Evolutionary conservation across 2,797 vertebrate genomes (phyloP), one percentile per base, ranked within the genome.

Genomic region (Antrozous pallidus): DNA sequence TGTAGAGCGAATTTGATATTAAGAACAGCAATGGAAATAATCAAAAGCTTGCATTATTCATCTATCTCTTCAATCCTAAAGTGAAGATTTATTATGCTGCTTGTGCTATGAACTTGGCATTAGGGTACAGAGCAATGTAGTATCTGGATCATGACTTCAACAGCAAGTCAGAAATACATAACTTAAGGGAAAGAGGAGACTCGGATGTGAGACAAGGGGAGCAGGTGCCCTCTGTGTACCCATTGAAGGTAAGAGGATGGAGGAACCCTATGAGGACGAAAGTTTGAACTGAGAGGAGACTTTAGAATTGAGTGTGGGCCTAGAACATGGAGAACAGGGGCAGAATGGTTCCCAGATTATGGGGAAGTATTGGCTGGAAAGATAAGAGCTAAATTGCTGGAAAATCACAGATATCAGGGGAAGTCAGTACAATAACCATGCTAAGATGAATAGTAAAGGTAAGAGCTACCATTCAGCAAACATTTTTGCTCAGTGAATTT

Each of bases 21-120:
- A 33, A 26, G 80, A 95, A 74, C 49, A 90, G 56, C 26, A 86
- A 42, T 45, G 36, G 51, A 90, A 95, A 73, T 81, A 40, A 78
- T 49, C 63, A 69, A 67, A 83, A 45, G 2, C 22, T 42, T 74
- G 12, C 36, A 10, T 89, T n/a, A 54, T 56, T 79, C 28, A 28
- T 73, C 56, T 45, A 2, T 83, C n/a, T 33, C 2, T 26, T 67
- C 20, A 80, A 75, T 54, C 9, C 49, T 47, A 24, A 49, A 74
- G 18, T 81, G 36, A 91, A 58, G 17, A 24, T 69, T 70, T 88
- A 78, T 80, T 83, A 77, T 12, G 54, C 28, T 49, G 17, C 28
- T 77, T 79, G 0, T 83, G 24, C 67, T 56, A n/a, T 33, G 24
- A 6, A 3, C 54, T 73, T 74, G 26, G 24, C 69, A 45, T 77